A percentile compares a stretch with the other conserved stretches of the same genome.
Conservation (phyloP, 2,888 invertebrate species). For the Cryptosula pallasiana region DNA sequence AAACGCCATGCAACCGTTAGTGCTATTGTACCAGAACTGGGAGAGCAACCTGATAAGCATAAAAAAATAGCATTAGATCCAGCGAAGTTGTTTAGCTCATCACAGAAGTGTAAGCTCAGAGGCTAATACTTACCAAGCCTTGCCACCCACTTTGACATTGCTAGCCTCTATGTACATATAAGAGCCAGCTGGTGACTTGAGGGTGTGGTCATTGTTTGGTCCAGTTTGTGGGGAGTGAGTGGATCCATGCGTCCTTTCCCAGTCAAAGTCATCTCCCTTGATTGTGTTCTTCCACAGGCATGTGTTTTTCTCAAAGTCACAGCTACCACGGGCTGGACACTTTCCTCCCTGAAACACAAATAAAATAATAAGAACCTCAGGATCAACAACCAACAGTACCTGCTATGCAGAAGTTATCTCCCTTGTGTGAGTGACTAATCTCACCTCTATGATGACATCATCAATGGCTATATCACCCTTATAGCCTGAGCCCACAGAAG, state of each 20-base stretch:
- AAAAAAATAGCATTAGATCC: neutral
- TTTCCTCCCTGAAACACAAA: conserved; percentile 21
- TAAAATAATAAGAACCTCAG: too few species aligned
- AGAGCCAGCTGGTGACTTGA: conserved; percentile 36
- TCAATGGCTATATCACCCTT: conserved; percentile 41
- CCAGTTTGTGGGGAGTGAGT: conserved; percentile 35
- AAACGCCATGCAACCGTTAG: conserved; percentile 35
- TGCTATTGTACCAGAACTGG: conserved; percentile 10
- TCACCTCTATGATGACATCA: conserved; percentile 32
- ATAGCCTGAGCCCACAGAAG: conserved; percentile 32
- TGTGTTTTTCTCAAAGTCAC: conserved; percentile 47
- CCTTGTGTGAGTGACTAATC: too few species aligned
- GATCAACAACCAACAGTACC: too few species aligned
- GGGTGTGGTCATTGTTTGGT: conserved; percentile 37
- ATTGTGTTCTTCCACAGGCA: conserved; percentile 42
- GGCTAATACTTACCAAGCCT: conserved; percentile 51
- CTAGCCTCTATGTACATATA: conserved; percentile 61
- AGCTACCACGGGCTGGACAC: conserved; percentile 29
- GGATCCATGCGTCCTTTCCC: conserved; percentile 39
- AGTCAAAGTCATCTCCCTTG: conserved; percentile 47
- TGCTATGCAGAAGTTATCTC: too few species aligned
- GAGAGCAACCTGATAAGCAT: neutral
- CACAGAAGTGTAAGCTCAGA: too few species aligned
- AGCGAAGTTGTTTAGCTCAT: too few species aligned
- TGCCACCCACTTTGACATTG: conserved; percentile 60